Evolutionary conservation across 2,113 vertebrate species (phyloP).

Genomic region (Anarrhichthys ocellatus): DNA sequence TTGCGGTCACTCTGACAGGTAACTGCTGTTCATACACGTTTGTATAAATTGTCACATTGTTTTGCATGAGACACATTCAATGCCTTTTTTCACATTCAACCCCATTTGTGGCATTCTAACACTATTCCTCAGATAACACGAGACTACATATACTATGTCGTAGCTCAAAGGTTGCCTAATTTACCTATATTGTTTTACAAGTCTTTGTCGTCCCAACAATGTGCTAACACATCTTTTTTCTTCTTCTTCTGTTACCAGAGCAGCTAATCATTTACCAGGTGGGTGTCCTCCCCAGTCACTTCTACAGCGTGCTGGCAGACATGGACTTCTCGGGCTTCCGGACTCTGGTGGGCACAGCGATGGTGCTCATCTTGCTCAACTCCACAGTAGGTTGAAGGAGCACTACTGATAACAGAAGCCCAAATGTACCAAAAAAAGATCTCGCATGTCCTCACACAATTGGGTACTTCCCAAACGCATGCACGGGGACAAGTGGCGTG

Average conservation of each 20-base stretch:
- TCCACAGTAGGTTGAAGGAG: conserved; percentile 86
- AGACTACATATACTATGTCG: neutral
- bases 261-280: conserved; percentile 96
- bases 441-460: neutral
- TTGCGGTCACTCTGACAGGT: conserved; percentile 90
- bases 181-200: neutral
- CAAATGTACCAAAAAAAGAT: neutral
- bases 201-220: neutral
- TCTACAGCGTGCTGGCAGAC: conserved; percentile 90
- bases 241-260: conserved; percentile 78
- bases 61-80: neutral
- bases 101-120: neutral
- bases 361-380: conserved; percentile 89
- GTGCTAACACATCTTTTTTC: conserved; percentile 15
- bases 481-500: too few relatives aligned
- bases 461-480: too few relatives aligned
- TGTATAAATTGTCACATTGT: neutral
- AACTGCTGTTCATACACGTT: conserved; percentile 34
- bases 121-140: neutral
- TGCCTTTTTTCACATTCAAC: too few relatives aligned
- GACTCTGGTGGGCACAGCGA: conserved; percentile 82
- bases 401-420: neutral
- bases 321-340: conserved; percentile 88
- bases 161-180: neutral
- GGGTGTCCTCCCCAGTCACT: conserved; percentile 94